phyloP scores from a whole-genome alignment of 2,888 invertebrate genomes.

The Dolichomitus sp. region DNA sequence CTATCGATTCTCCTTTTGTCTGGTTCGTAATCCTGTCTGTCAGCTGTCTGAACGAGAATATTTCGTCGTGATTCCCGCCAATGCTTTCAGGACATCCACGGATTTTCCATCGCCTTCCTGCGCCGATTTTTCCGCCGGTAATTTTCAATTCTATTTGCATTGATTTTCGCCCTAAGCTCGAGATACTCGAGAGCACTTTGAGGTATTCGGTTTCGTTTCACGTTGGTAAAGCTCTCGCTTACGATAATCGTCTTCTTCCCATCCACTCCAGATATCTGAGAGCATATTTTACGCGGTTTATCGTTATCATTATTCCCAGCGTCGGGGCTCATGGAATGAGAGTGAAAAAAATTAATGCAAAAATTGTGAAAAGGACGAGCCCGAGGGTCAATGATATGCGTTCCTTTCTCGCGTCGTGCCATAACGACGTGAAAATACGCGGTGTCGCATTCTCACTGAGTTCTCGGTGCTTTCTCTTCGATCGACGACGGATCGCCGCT shows the following conservation, averaged over 20 bases:
- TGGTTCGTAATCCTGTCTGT: not conserved
- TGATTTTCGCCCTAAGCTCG: conserved; percentile 25
- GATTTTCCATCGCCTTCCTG: conserved; percentile 7
- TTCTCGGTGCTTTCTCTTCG: not conserved
- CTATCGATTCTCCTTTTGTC: conserved; percentile 8
- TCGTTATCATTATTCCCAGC: conserved; percentile 4
- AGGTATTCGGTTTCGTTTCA: conserved; percentile 16
- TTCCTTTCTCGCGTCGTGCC: conserved; percentile 63
- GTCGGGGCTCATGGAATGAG: not conserved
- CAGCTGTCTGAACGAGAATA: conserved; percentile 13
- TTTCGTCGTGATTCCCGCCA: not conserved
- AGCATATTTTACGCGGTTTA: conserved; percentile 5
- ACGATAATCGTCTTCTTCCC: conserved; percentile 23
- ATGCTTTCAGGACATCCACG: not conserved
- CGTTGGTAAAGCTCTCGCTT: conserved; percentile 28
- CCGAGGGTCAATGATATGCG: conserved; percentile 77
- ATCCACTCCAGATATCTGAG: conserved; percentile 6
- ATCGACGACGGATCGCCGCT: conserved; percentile 6
- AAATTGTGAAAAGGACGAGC: conserved; percentile 70
- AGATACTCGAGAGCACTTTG: conserved; percentile 24
- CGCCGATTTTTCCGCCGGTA: conserved; percentile 35
- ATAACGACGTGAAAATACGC: conserved; percentile 3
- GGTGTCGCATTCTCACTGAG: too few relatives aligned
- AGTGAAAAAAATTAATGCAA: conserved; percentile 68
- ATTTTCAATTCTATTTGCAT: conserved; percentile 55